Evolutionary conservation across 1,140 invertebrate genomes (phyloP).

Genomic region (Choristoneura fumiferana): DNA sequence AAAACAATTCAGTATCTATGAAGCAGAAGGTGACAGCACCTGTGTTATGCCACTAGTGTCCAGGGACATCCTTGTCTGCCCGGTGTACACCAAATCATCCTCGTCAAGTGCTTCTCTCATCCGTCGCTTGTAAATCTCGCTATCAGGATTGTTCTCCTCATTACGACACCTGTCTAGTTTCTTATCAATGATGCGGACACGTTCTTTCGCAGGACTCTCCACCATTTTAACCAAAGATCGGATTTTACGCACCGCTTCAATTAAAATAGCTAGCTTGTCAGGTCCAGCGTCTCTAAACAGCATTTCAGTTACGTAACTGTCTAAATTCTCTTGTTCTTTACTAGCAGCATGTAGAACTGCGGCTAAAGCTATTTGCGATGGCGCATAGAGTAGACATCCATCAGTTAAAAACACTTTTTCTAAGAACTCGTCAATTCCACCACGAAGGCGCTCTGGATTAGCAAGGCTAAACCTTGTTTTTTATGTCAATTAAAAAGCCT

Average conservation of each 20-base stretch:
- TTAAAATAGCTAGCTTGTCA: slow-evolving; percentile 87
- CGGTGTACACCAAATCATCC: slow-evolving; percentile 65
- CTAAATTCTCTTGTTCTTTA: slow-evolving; percentile 91
- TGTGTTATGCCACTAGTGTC: slow-evolving; percentile 58
- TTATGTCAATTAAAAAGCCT: slow-evolving; percentile 98
- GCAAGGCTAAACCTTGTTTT: slow-evolving; percentile 87
- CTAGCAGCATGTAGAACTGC: slow-evolving; percentile 93
- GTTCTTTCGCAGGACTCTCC: slow-evolving; percentile 85
- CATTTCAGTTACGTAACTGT: slow-evolving; percentile 93
- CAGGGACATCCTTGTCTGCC: slow-evolving; percentile 59
- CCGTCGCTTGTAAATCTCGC: slow-evolving; percentile 84
- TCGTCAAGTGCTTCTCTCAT: slow-evolving; percentile 67
- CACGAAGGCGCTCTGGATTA: slow-evolving; percentile 91
- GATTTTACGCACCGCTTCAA: slow-evolving; percentile 93
- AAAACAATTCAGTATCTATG: not conserved
- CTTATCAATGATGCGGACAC: slow-evolving; percentile 88
- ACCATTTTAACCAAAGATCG: slow-evolving; percentile 91
- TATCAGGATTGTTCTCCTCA: slow-evolving; percentile 96
- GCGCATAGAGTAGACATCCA: slow-evolving; percentile 93
- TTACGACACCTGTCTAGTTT: slow-evolving; percentile 95
- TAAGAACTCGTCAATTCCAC: slow-evolving; percentile 93
- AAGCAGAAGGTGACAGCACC: slow-evolving; percentile 52
- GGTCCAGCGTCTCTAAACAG: slow-evolving; percentile 85
- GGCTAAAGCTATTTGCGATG: slow-evolving; percentile 95
- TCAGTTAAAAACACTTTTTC: slow-evolving; percentile 94